phyloP scores from a whole-genome alignment of 2,888 invertebrate genomes.

The Melanotus villosus region DNA sequence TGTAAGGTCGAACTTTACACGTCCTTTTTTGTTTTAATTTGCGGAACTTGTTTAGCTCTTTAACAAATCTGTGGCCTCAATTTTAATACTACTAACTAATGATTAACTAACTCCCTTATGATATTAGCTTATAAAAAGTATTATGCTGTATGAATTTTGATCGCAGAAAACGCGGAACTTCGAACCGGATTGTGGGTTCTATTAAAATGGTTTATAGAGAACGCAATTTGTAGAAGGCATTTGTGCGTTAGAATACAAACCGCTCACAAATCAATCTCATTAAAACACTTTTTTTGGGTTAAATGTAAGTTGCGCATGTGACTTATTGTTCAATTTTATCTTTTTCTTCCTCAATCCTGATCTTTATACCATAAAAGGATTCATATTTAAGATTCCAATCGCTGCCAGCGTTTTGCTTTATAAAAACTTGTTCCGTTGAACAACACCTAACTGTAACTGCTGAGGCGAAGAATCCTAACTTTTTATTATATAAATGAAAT shows the following conservation, averaged over 20 bases:
- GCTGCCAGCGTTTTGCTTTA: neutral
- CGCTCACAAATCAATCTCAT: conserved; percentile 27
- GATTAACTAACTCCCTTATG: too few species aligned
- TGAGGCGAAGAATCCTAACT: neutral
- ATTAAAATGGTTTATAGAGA: neutral
- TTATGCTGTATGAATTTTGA: neutral
- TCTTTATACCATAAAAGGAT: conserved; percentile 12
- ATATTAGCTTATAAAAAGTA: too few species aligned
- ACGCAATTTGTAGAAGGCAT: neutral
- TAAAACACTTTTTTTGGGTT: conserved; percentile 3
- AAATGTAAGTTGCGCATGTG: neutral
- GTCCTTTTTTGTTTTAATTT: neutral
- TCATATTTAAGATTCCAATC: conserved; percentile 16
- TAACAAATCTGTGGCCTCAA: neutral
- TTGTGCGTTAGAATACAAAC: neutral
- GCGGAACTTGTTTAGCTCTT: neutral
- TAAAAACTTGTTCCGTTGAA: conserved; percentile 19
- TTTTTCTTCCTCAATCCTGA: conserved; percentile 2
- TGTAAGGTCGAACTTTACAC: neutral
- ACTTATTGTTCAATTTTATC: too few species aligned
- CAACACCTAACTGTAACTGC: conserved; percentile 16
- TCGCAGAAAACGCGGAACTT: conserved; percentile 4
- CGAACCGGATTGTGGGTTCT: neutral
- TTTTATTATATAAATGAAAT: neutral
- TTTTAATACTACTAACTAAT: too few species aligned